Conservation (phyloP, 2,113 vertebrate species). For the Oreochromis spilurus region DNA sequence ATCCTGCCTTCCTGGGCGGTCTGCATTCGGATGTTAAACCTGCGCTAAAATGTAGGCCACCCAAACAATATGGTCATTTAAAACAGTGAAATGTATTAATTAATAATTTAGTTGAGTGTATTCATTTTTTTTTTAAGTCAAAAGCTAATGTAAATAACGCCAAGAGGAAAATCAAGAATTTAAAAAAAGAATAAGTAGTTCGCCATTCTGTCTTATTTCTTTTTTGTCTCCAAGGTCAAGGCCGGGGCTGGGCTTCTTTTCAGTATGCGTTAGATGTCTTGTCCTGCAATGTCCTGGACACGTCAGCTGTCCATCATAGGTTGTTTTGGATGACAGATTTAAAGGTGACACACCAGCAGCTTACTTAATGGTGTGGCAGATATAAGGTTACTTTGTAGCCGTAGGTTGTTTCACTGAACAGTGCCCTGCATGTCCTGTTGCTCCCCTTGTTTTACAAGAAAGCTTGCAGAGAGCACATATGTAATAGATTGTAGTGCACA, state of each 20-base stretch:
- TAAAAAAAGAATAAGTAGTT: neutral
- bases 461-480: neutral
- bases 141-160: neutral
- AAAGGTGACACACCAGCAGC: neutral
- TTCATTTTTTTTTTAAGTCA: neutral
- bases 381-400: neutral
- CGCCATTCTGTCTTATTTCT: neutral
- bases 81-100: neutral
- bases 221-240: neutral
- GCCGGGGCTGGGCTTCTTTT: neutral
- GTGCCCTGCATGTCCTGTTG: neutral
- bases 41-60: neutral
- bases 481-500: neutral
- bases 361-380: neutral
- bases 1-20: neutral
- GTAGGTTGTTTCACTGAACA: neutral
- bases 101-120: neutral
- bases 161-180: neutral
- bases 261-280: neutral
- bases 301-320: neutral
- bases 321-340: neutral
- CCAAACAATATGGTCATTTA: neutral
- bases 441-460: neutral
- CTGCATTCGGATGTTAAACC: neutral
- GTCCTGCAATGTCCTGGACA: neutral